These are phyloP conservation scores for Ischnura elegans DNA, from an alignment of 2,888 invertebrate species.

Conservation along the genomic window DNA sequence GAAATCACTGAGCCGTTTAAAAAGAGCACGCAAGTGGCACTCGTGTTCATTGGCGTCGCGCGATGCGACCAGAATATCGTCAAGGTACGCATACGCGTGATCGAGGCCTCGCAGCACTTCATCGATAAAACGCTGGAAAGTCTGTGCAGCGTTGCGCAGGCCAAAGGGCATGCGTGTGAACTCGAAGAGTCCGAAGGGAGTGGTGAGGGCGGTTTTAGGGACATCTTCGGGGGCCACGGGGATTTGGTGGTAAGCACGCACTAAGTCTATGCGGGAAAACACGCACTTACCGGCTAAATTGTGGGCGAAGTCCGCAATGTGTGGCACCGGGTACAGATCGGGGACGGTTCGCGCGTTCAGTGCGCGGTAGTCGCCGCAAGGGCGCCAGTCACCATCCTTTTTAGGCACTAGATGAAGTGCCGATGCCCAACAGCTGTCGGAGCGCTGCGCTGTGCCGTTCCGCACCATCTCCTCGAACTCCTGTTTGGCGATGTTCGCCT, in stretches of 20 bases:
- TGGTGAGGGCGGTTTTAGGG: no score
- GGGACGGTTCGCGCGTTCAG: background rate
- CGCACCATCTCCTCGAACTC: background rate
- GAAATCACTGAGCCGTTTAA: no score
- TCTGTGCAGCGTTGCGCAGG: background rate
- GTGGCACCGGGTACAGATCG: no score
- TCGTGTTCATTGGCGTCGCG: no score
- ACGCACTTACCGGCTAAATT: no score
- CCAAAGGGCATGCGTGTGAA: background rate
- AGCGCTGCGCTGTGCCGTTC: background rate
- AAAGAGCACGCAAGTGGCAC: no score
- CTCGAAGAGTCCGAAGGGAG: background rate
- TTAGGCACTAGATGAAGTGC: background rate
- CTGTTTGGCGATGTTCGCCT: background rate
- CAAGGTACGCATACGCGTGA: background rate
- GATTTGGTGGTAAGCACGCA: no score
- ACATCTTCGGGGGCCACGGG: no score
- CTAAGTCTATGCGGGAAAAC: no score
- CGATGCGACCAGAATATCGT: no score
- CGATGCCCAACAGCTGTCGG: background rate
- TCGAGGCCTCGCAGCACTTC: background rate
- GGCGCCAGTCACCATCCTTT: background rate
- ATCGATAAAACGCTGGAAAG: slow-evolving; percentile 31
- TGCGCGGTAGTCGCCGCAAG: background rate
- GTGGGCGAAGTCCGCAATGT: no score